Percentiles rank a stretch among this genome's conserved stretches.
Conservation (phyloP, 2,888 invertebrate genomes). For the Subacronicta megacephala region DNA sequence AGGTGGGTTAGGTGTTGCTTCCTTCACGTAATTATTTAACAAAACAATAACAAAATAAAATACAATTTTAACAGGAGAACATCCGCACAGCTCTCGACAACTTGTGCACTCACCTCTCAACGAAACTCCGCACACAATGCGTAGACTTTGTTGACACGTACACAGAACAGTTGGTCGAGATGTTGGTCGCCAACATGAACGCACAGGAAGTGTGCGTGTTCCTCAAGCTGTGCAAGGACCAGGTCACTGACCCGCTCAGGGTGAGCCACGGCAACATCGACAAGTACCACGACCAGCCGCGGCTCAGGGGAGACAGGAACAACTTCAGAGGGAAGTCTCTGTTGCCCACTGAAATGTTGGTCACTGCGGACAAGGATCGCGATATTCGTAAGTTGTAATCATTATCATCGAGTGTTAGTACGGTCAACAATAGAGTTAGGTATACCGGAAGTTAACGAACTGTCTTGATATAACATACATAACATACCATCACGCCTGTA, state of each 20-base stretch:
- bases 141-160: constrained; percentile 94
- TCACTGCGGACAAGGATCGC: constrained; percentile 49
- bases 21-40: too few relatives aligned
- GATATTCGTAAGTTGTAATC: constrained; percentile 77
- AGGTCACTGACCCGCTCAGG: constrained; percentile 72
- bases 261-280: constrained; percentile 69
- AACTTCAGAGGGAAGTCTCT: constrained; percentile 72
- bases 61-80: constrained; percentile 85
- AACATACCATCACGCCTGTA: too few relatives aligned
- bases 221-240: constrained; percentile 92
- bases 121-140: constrained; percentile 91
- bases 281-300: constrained; percentile 78
- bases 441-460: too few relatives aligned
- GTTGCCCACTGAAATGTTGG: constrained; percentile 75
- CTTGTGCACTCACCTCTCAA: constrained; percentile 92
- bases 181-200: constrained; percentile 93
- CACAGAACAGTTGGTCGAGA: constrained; percentile 93
- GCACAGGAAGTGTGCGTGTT: constrained; percentile 93
- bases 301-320: constrained; percentile 77
- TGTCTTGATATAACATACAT: too few relatives aligned
- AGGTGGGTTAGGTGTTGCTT: too few relatives aligned
- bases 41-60: background rate
- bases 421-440: too few relatives aligned
- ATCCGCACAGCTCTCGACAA: constrained; percentile 92
- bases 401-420: too few relatives aligned